phyloP scores from a whole-genome alignment of 2,888 invertebrate genomes.

The Pyrgus malvae region DNA sequence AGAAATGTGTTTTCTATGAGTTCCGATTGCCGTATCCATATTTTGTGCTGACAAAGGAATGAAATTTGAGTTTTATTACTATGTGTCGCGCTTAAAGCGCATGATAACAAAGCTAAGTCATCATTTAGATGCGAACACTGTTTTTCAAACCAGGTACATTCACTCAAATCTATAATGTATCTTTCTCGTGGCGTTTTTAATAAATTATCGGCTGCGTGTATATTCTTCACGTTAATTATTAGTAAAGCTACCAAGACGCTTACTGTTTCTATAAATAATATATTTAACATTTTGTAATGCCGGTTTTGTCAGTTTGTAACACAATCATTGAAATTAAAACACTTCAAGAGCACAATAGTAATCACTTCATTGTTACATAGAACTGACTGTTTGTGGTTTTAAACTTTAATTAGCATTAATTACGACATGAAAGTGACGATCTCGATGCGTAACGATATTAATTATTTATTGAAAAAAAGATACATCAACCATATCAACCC shows the following conservation, averaged over 20 bases:
- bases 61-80: slow-evolving; percentile 63
- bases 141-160: slow-evolving; percentile 64
- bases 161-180: slow-evolving; percentile 57
- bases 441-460: too few species aligned
- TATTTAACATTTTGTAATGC: slow-evolving; percentile 56
- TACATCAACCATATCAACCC: too few species aligned
- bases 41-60: slow-evolving; percentile 64
- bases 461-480: too few species aligned
- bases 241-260: slow-evolving; percentile 42
- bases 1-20: slow-evolving; percentile 62
- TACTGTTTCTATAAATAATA: slow-evolving; percentile 42
- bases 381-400: too few species aligned
- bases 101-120: slow-evolving; percentile 63
- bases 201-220: slow-evolving; percentile 49
- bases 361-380: too few species aligned
- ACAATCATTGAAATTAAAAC: slow-evolving; percentile 16
- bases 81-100: slow-evolving; percentile 62
- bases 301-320: slow-evolving; percentile 31
- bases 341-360: too few species aligned
- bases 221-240: slow-evolving; percentile 45
- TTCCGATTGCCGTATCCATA: slow-evolving; percentile 66
- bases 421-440: too few species aligned
- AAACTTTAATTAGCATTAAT: too few species aligned
- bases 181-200: slow-evolving; percentile 48
- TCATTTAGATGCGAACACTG: slow-evolving; percentile 68